phyloP scores from a whole-genome alignment of 2,797 vertebrate genomes.

The Rhinella marina region DNA sequence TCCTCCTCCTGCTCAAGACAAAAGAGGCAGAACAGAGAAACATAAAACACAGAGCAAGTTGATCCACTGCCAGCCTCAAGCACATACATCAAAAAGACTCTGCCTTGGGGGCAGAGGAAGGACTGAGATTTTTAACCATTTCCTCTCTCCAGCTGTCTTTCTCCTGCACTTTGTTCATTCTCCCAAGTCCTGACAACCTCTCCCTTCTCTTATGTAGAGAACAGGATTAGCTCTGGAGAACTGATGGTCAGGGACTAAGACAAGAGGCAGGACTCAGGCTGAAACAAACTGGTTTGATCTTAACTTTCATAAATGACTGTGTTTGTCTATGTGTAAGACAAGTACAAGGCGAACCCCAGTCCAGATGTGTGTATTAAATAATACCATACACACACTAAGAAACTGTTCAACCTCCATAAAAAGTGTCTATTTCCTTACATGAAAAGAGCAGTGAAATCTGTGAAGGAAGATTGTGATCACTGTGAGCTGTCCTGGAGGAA shows the following conservation, averaged over 20 bases:
- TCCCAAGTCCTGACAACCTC: neutral
- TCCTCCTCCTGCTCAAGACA: slow-evolving; percentile 80
- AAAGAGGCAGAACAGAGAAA: slow-evolving; percentile 61
- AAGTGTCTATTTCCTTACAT: neutral
- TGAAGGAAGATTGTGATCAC: neutral
- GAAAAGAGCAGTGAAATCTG: neutral
- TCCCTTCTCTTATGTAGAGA: neutral
- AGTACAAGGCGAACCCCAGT: neutral
- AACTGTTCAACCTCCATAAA: neutral
- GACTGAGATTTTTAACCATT: slow-evolving; percentile 70
- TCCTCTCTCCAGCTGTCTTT: slow-evolving; percentile 64
- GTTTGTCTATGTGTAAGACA: neutral
- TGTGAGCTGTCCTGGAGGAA: neutral
- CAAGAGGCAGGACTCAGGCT: neutral
- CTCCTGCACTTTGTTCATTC: neutral
- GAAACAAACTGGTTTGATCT: neutral
- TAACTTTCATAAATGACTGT: neutral
- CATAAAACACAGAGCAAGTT: slow-evolving; percentile 65
- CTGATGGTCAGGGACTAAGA: slow-evolving; percentile 6
- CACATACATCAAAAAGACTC: slow-evolving; percentile 67
- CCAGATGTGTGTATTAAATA: slow-evolving; percentile 16
- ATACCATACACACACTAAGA: neutral
- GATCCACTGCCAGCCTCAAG: slow-evolving; percentile 79
- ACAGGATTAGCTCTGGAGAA: slow-evolving; percentile 6
- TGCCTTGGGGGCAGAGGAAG: slow-evolving; percentile 74